A percentile compares a stretch with the other conserved stretches of the same genome.
phyloP scores from a whole-genome alignment of 2,797 vertebrate species.

The Helicolenus hilgendorfi region DNA sequence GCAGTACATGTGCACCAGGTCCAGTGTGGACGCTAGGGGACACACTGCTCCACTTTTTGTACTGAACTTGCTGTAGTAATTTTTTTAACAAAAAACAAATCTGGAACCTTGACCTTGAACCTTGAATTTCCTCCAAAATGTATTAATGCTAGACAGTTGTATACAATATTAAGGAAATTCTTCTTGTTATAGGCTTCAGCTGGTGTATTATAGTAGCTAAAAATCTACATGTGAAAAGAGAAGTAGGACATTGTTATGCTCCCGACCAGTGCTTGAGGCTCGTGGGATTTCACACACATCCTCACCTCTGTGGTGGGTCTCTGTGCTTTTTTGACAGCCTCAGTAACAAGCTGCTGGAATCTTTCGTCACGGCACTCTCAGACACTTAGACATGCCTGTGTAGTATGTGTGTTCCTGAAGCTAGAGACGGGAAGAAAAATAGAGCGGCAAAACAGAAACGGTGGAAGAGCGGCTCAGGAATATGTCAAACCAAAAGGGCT shows the following conservation, averaged over 20 bases:
- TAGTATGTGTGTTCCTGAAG: conserved; percentile 66
- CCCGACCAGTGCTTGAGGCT: conserved; percentile 65
- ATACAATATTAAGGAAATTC: background rate
- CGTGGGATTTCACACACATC: conserved; percentile 82
- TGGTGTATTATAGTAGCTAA: conserved; percentile 2
- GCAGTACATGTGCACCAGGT: no score
- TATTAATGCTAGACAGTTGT: background rate
- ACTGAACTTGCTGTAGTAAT: background rate
- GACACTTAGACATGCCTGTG: conserved; percentile 74
- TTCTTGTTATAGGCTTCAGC: background rate
- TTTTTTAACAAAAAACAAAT: background rate
- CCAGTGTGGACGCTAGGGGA: no score
- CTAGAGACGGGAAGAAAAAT: conserved; percentile 55
- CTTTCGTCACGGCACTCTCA: conserved; percentile 79
- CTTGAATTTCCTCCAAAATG: background rate
- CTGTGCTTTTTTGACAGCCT: conserved; percentile 77
- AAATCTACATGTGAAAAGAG: conserved; percentile 33
- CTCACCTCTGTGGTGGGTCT: conserved; percentile 85
- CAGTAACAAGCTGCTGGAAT: conserved; percentile 82
- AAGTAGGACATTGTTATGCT: conserved; percentile 60
- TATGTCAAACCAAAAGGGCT: conserved; percentile 74
- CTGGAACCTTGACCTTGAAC: background rate
- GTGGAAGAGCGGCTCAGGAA: conserved; percentile 66
- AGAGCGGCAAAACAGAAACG: conserved; percentile 62
- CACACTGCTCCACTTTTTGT: background rate